Conservation (phyloP, 2,888 invertebrate genomes). For the Tipula lateralis region DNA sequence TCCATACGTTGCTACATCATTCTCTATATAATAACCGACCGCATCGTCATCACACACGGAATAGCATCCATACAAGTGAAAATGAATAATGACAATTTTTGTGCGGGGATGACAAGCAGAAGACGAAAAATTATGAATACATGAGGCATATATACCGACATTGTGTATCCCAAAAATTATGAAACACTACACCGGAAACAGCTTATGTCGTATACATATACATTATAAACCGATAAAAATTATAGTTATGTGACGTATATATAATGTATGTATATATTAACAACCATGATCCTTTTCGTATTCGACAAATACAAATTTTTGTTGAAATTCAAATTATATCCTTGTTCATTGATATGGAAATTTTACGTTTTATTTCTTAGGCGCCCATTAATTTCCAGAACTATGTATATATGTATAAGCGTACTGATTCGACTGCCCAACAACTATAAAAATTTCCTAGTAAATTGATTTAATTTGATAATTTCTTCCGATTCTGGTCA, state of each 20-base stretch:
- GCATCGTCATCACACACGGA: background rate
- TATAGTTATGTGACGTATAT: background rate
- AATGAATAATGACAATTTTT: background rate
- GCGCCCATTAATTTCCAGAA: background rate
- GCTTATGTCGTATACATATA: background rate
- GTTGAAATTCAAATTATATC: background rate
- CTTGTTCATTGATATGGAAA: background rate
- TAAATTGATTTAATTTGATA: conserved; percentile 19
- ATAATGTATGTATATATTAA: background rate
- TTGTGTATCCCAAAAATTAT: background rate
- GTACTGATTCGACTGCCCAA: background rate
- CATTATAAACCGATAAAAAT: background rate
- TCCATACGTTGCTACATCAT: background rate
- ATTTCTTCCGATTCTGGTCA: conserved; percentile 9
- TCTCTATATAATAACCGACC: background rate
- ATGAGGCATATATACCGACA: background rate
- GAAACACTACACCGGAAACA: conserved; percentile 19
- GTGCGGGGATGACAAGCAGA: background rate
- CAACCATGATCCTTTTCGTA: background rate
- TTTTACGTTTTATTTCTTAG: background rate
- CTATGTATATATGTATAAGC: background rate
- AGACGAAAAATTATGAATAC: background rate
- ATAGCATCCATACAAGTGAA: conserved; percentile 19
- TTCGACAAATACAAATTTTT: background rate
- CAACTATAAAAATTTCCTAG: background rate